Base-by-base conservation (phyloP, 2,888 invertebrate species). In the Amphimallon solstitiale region DNA sequence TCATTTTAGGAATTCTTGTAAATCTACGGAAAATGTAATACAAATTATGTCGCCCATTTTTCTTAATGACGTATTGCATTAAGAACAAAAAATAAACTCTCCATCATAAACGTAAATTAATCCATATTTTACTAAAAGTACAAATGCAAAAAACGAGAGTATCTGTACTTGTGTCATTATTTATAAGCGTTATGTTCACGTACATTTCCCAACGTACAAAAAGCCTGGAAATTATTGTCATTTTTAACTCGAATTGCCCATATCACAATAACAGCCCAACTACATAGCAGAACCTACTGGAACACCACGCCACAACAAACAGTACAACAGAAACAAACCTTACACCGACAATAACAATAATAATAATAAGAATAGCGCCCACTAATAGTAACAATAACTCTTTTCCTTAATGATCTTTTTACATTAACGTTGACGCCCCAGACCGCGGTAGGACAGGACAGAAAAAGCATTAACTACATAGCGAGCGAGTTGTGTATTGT, bases 331-430 rank as follows among this genome's bases (percentile, higher is more conserved):
- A 23, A 43, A 34, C 45, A 43, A 45, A 59, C 29, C 29, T n/a
- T 29, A 15, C 15, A 15, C 54, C 38, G 43, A 23, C 14, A 43
- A 43, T 43, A 21, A 45, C 43, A 19, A 21, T 43, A 43, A 43
- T 43, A 38, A 21, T 38, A 59, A 54, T 54, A 54, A 40, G 37
- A 38, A 56, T 40, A 56, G 40, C 23, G 29, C 14, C 23, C 23
- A 56, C 62, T 51, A 62, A 51, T 63, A 63, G 51, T 63, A 63
- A 63, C 43, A 63, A 63, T 63, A 63, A 63, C 51, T 63, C 63
- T 63, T 51, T 51, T 49, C 51, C 63, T 43, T 63, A 63, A 63
- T 63, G 63, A 63, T 63, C 63, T 63, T 63, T 63, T 63, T 63
- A 63, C 63, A 63, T 63, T 63, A 63, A 23, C 63, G 63, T 63